A percentile compares a stretch with the other conserved stretches of the same genome.
phyloP scores from a whole-genome alignment of 2,888 invertebrate genomes.

The Drosophila setosimentum region DNA sequence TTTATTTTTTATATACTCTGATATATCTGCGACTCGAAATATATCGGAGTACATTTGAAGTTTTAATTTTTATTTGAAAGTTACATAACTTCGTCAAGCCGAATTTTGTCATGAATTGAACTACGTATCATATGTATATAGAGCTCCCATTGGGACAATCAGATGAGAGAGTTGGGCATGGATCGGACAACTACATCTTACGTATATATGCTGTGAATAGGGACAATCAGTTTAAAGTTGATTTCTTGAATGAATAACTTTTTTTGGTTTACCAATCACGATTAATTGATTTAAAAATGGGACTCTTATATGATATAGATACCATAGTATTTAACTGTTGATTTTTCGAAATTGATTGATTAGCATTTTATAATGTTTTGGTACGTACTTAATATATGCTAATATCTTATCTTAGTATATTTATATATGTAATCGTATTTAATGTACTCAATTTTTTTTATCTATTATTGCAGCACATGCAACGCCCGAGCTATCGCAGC shows the following conservation, averaged over 20 bases:
- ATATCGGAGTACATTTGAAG: background rate
- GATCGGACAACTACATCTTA: background rate
- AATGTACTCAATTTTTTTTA: background rate
- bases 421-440: background rate
- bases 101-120: background rate
- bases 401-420: background rate
- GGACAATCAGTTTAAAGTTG: background rate
- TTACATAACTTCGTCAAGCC: background rate
- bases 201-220: background rate
- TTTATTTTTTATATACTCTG: background rate
- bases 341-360: background rate
- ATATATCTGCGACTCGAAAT: background rate
- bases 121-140: background rate
- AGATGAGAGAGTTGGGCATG: background rate
- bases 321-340: background rate
- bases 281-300: background rate
- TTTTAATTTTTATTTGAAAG: background rate
- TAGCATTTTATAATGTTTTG: background rate
- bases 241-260: background rate
- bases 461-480: slow-evolving; percentile 59
- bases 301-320: background rate
- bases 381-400: background rate
- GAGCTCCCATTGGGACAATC: background rate
- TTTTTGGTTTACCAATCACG: background rate
- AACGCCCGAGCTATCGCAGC: slow-evolving; percentile 83